Evolutionary conservation across 2,797 vertebrate species (phyloP), one percentile per base, ranked within the genome.

Genomic region (Dermochelys coriacea): DNA sequence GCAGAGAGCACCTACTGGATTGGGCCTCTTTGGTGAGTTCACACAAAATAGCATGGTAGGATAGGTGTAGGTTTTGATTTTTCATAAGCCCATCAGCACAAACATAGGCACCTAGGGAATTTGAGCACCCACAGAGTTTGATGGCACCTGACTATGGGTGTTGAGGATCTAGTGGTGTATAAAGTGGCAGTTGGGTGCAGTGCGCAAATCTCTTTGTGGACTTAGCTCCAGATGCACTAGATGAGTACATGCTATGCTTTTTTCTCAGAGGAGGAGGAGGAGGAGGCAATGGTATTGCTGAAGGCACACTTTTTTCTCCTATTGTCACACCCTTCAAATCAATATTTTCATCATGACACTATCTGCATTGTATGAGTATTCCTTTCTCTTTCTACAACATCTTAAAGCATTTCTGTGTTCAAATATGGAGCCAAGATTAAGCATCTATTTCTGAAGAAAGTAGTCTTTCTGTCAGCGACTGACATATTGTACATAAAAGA

Each of bases 241-340:
- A 5, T 50, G 47, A 82, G 23, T 54, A 19, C 49, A 34, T 41
- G 4, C 12, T 37, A 45, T 3, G 12, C 6, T 78, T 8, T 47
- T 79, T 94, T 78, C 49, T 55, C 10, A 78, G 75, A 84, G 78
- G 87, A 71, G 29, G 78, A n/a, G 47, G n/a, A n/a, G n/a, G 11
- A 27, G 12, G 16, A 78, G 18, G 12, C 5, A 71, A 64, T 49
- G 12, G 68, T 88, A 88, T 75, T 81, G 57, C 86, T 91, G 52
- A 94, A 90, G 85, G 54, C 82, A 93, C 94, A 80, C 80, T 80
- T 8, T 8, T 79, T 83, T 92, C 10, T 81, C 51, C 23, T 87
- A 4, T 87, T 74, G 59, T 90, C 74, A 94, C 82, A 29, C n/a
- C 84, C 50, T 90, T 93, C 0, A 0, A 74, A 78, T 84, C 59